Evolutionary conservation across 2,888 invertebrate species (phyloP), one percentile per base, ranked within the genome.

Genomic region (Drosophila barbarae): DNA sequence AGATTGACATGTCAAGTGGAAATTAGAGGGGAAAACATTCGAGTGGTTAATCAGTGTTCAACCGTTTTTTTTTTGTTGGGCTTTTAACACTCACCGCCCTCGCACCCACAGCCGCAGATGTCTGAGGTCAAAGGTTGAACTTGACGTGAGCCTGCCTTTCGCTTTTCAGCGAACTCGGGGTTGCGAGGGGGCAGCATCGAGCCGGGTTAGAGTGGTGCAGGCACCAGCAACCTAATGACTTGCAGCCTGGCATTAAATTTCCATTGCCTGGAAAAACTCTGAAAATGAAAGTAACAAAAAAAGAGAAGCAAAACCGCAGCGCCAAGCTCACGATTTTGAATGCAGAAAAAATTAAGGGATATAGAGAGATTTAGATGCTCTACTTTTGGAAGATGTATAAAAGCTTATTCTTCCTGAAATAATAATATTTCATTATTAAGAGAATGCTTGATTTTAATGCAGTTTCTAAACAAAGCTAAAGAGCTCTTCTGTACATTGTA

Each of bases 101-200:
- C 57, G 23, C 57, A 18, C 30, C n/a, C 57, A 28, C 35, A 5
- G 5, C 7, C 32, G 28, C 44, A 21, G 39, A 30, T 36, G 42
- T n/a, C 36, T 52, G 68, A 54, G 68, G 68, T 69, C 61, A 68
- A 60, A 75, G 36, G 52, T 57, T 74, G 74, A 77, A 74, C 74
- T 74, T 74, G 74, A 60, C 57, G 65, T 69, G 47, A 26, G 68
- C 26, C 35, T 72, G 77, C 77, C 77, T 78, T 78, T 78, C 84
- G 77, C 84, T 78, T 83, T 69, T 82, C 64, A 49, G 41, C 61
- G 54, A 52, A 51, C 61, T 10, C 39, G 26, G 60, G 26, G 18
- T 15, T 21, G 36, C 26, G 39, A 12, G 32, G 21, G 28, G 23
- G 23, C 65, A 52, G 28, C 64, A 8, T 35, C 34, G 41, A 30